Base-by-base conservation (phyloP, 92 coral and sea anemone genomes). In the Paragorgia papillata region DNA sequence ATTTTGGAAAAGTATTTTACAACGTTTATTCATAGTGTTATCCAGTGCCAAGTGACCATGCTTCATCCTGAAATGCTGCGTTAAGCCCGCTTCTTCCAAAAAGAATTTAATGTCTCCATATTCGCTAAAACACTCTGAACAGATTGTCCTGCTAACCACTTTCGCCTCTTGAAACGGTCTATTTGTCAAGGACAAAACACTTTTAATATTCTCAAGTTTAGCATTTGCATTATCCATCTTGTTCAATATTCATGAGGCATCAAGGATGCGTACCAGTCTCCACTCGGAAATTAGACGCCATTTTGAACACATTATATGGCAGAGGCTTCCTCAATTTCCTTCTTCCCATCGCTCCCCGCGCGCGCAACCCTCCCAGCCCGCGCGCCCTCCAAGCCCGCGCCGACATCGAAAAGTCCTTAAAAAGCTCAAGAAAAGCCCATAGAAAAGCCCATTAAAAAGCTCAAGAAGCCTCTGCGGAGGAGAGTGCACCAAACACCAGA, bases 161-260 rank as follows among this genome's bases (percentile, higher is more conserved):
- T 51, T 51, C 7, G 58, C 58, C 43, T 51, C 58, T 51, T 51
- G 58, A 51, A 51, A 51, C 19, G 58, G 58, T 51, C 58, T 51
- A 51, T 51, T 51, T 51, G 26, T 19, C 58, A 51, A 51, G 19
- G 58, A 51, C 58, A 51, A 51, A 51, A 51, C 58, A 22, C 58
- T 17, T 17, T 51, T 17, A 22, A 51, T 5, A 3, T 51, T n/a
- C n/a, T n/a, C n/a, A n/a, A n/a, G n/a, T n/a, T n/a, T n/a, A n/a
- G n/a, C 58, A 51, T 51, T 22, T 17, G 21, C 26, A 51, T 17
- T 51, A 7, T 51, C 58, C 58, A 51, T 51, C 26, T 51, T 51
- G 58, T 17, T 51, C n/a, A n/a, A n/a, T n/a, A n/a, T n/a, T n/a
- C n/a, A n/a, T n/a, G n/a, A n/a, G 58, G 19, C 26, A 22, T 5